Evolutionary conservation across 2,888 invertebrate species (phyloP).

Genomic region (Baccha elongata): DNA sequence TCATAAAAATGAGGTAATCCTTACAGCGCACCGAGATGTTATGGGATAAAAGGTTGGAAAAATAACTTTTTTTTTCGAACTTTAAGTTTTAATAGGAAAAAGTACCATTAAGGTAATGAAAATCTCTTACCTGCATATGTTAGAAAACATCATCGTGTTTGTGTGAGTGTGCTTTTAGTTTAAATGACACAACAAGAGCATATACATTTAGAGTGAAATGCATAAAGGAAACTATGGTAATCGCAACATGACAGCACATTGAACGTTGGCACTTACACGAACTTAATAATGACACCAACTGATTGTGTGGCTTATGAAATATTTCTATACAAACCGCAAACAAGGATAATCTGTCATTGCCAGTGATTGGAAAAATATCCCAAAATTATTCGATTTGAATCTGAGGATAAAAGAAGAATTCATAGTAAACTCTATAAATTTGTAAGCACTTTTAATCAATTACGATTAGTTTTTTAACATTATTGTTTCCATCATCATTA

Average conservation of each 20-base stretch:
- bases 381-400: too few relatives aligned
- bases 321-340: not conserved
- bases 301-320: conserved; percentile 41
- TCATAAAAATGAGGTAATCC: not conserved
- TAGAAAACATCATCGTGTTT: not conserved
- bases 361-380: too few relatives aligned
- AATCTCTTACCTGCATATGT: not conserved
- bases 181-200: not conserved
- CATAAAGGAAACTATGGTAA: not conserved
- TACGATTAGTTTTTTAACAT: too few relatives aligned
- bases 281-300: conserved; percentile 33
- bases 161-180: not conserved
- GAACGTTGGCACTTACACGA: conserved; percentile 54
- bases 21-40: not conserved
- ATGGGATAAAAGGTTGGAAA: not conserved
- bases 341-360: not conserved
- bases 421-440: too few relatives aligned
- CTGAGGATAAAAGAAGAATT: too few relatives aligned
- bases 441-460: too few relatives aligned
- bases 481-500: too few relatives aligned
- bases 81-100: conserved; percentile 6
- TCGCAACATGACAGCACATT: conserved; percentile 19
- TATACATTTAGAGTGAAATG: too few relatives aligned
- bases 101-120: conserved; percentile 32
- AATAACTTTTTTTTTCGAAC: not conserved